Conservation (phyloP, 2,797 vertebrate genomes). For the Pangasius larnaudii region DNA sequence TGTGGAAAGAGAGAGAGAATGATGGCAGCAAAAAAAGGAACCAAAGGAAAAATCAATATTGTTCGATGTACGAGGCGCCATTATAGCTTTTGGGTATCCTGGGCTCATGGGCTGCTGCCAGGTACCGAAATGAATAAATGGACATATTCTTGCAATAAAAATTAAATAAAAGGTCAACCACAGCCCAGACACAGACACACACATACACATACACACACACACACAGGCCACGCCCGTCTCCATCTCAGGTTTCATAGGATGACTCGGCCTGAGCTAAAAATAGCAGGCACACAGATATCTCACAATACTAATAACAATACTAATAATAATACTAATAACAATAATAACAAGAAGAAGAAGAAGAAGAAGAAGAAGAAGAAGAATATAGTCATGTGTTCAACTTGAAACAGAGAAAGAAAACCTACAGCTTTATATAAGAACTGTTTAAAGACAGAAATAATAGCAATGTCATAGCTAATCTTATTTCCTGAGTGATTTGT, state of each 20-base stretch:
- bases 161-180: neutral
- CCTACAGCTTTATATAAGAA: neutral
- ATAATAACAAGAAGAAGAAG: neutral
- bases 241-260: conserved; percentile 22
- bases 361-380: neutral
- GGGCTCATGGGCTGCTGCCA: conserved; percentile 64
- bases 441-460: neutral
- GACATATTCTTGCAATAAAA: conserved; percentile 9
- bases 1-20: neutral
- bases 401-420: neutral
- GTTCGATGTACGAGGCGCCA: conserved; percentile 67
- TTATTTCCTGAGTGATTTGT: neutral
- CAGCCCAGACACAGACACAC: neutral
- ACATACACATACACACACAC: neutral
- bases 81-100: conserved; percentile 72
- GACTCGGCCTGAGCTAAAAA: conserved; percentile 15
- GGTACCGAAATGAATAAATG: conserved; percentile 70
- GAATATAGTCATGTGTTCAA: neutral
- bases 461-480: neutral
- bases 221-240: conserved; percentile 9
- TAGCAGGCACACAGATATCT: neutral
- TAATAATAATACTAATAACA: neutral
- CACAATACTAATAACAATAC: neutral
- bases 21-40: neutral
- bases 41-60: conserved; percentile 77